Evolutionary conservation across 2,797 vertebrate species (phyloP).

Genomic region (Uromys caudimaculatus): DNA sequence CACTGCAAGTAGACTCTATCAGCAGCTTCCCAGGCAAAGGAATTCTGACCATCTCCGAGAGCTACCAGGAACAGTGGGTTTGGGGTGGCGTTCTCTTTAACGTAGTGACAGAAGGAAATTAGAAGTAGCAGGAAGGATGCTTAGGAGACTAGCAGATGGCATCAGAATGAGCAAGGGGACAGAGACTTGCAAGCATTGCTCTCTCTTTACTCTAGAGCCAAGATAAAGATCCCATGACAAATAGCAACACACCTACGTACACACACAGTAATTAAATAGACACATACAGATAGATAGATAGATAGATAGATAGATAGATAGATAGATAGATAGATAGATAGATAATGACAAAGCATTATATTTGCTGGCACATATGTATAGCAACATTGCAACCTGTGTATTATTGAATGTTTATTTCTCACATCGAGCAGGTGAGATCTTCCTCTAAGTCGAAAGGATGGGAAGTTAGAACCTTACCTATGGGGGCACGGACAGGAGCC

Average conservation of each 20-base stretch:
- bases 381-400: conserved; percentile 38
- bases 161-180: not conserved
- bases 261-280: too few relatives aligned
- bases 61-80: not conserved
- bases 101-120: not conserved
- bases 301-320: too few relatives aligned
- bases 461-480: conserved; percentile 36
- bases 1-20: not conserved
- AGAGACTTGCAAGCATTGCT: not conserved
- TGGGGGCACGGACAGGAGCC: conserved; percentile 48
- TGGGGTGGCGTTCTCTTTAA: not conserved
- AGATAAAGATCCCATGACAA: not conserved
- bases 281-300: too few relatives aligned
- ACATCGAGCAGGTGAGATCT: conserved; percentile 26
- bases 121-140: not conserved
- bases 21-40: not conserved
- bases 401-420: conserved; percentile 54
- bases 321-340: too few relatives aligned
- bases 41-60: not conserved
- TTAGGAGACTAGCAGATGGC: not conserved
- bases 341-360: not conserved
- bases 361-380: conserved; percentile 52
- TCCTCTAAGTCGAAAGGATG: conserved; percentile 1
- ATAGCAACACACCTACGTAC: not conserved
- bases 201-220: not conserved